These are phyloP conservation scores for Volucella zonaria DNA, from an alignment of 2,888 invertebrate species.

Conservation along the genomic window DNA sequence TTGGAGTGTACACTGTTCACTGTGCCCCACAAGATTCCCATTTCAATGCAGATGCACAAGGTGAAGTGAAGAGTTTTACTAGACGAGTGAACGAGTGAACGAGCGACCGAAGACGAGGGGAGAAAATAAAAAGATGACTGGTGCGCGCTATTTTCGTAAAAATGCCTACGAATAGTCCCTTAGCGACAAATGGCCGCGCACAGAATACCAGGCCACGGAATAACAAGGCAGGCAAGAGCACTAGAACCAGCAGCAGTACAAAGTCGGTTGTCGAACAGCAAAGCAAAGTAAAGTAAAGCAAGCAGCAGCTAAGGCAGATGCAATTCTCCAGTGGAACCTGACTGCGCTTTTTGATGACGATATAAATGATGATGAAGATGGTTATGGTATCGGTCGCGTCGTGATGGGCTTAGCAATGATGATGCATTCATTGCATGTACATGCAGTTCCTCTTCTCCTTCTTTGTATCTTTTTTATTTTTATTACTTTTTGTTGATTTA, in stretches of 20 bases:
- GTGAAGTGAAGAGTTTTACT: too few species aligned
- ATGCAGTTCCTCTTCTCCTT: constrained; percentile 50
- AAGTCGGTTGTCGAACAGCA: not conserved
- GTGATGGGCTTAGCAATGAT: constrained; percentile 59
- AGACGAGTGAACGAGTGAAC: too few species aligned
- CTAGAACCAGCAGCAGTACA: constrained; percentile 7
- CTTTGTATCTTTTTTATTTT: constrained; percentile 14
- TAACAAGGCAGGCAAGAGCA: not conserved
- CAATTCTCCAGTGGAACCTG: constrained; percentile 48
- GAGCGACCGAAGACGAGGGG: constrained; percentile 8
- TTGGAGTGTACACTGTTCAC: too few species aligned
- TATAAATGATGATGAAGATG: constrained; percentile 59
- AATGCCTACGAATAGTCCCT: constrained; percentile 44
- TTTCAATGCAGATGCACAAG: constrained; percentile 42
- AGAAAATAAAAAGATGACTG: constrained; percentile 54
- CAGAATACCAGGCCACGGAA: too few species aligned
- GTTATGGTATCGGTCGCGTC: constrained; percentile 46
- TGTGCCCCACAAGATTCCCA: not conserved
- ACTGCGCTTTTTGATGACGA: constrained; percentile 59
- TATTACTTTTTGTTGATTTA: not conserved
- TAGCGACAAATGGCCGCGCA: constrained; percentile 48
- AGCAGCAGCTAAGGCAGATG: constrained; percentile 5
- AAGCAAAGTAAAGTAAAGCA: not conserved
- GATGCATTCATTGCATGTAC: constrained; percentile 64
- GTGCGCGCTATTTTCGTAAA: constrained; percentile 55